These are phyloP conservation scores for Lepidonotus clava DNA, from an alignment of 2,888 invertebrate genomes.

Conservation along the genomic window DNA sequence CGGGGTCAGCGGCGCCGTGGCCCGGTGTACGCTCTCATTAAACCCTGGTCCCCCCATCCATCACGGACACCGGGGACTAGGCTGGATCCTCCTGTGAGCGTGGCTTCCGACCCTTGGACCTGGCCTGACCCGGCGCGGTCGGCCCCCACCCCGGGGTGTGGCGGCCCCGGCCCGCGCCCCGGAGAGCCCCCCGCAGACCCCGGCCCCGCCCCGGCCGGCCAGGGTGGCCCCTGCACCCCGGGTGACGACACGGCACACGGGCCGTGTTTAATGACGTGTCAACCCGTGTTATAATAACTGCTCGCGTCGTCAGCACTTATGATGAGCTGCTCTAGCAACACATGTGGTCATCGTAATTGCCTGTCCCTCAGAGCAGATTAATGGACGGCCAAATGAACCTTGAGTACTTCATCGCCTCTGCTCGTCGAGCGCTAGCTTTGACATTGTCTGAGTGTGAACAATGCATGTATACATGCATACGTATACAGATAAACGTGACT, in stretches of 20 bases:
- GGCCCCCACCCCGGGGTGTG: background rate
- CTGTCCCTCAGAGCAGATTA: too few species aligned
- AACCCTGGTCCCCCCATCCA: conserved; percentile 36
- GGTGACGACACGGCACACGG: conserved; percentile 15
- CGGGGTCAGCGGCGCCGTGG: background rate
- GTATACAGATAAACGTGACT: too few species aligned
- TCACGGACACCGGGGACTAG: conserved; percentile 1
- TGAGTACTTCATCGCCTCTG: too few species aligned
- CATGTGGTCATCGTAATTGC: background rate
- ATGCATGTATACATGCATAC: too few species aligned
- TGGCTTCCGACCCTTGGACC: background rate
- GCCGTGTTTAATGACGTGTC: conserved; percentile 13
- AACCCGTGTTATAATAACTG: background rate
- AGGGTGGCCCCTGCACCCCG: background rate
- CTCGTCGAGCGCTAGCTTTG: too few species aligned
- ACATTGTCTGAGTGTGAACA: too few species aligned
- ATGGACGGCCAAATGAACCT: too few species aligned
- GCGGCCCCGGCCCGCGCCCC: background rate
- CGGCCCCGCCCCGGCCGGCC: background rate
- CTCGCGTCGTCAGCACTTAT: conserved; percentile 3
- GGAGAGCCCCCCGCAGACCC: background rate
- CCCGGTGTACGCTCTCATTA: conserved; percentile 6
- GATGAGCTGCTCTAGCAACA: background rate
- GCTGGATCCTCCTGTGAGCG: background rate
- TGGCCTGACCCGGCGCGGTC: background rate